Conservation (phyloP, 37 sponge, comb jelly and placozoan genomes). For the Beroe forskalii region DNA sequence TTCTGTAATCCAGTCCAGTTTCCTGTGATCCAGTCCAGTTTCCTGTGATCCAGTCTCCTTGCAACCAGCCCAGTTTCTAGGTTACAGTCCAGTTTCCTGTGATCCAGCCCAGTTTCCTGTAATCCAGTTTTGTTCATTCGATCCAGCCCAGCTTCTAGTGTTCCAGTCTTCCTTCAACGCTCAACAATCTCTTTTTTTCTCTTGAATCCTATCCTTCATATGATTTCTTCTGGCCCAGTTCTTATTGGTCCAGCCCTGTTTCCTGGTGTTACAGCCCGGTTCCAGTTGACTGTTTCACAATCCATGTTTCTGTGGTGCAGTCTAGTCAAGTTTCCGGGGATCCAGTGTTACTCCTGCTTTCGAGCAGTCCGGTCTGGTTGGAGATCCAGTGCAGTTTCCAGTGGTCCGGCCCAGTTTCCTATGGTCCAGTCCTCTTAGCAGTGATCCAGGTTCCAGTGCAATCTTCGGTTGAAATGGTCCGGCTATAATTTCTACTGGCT, state of each 20-base stretch:
- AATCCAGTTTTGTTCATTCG: too few species aligned
- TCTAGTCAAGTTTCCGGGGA: too few species aligned
- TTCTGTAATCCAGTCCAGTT: not conserved
- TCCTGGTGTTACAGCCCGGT: too few species aligned
- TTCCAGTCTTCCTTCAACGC: not conserved
- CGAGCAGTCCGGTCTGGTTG: not conserved
- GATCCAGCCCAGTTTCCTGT: not conserved
- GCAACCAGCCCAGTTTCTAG: not conserved
- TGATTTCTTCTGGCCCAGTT: too few species aligned
- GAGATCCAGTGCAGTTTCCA: not conserved
- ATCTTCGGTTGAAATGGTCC: not conserved
- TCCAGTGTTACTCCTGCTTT: not conserved
- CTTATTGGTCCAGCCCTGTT: too few species aligned
- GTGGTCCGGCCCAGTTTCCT: not conserved
- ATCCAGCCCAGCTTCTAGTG: not conserved
- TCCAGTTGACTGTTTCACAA: too few species aligned
- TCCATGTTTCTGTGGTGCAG: too few species aligned
- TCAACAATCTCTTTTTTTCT: too few species aligned
- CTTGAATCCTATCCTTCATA: too few species aligned
- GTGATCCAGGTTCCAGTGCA: not conserved
- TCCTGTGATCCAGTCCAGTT: too few species aligned
- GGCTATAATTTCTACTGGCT: not conserved
- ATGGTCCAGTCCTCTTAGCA: conserved; percentile 2
- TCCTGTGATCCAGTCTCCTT: not conserved
- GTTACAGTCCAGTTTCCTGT: not conserved